Evolutionary conservation across 2,888 invertebrate species (phyloP), one percentile per base, ranked within the genome.

Genomic region (Agonopterix subpropinquella): DNA sequence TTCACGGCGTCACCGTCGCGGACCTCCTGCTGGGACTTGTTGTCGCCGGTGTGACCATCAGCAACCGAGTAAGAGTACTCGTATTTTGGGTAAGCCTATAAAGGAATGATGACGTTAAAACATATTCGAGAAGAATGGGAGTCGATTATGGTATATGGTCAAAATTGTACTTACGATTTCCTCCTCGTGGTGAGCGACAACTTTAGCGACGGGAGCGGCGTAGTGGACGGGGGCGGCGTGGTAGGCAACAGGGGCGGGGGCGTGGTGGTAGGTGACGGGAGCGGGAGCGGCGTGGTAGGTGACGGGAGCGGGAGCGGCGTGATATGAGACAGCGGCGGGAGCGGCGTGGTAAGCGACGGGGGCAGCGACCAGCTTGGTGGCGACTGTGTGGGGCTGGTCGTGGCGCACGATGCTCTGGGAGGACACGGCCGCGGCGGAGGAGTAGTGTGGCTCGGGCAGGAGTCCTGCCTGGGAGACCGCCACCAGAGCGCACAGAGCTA

Each of bases 11-110:
- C 89, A 44, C 89, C 89, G 55, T 88, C 87, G 49, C 80, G 75
- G 53, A 63, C 58, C 62, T 89, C 90, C 57, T 87, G 84, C 66
- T 88, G 88, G 55, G 76, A 73, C 72, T 89, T 89, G 69, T 82
- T 72, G 73, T 89, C 89, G 42, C 88, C 88, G 64, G 89, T 84
- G 67, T 85, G 82, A 10, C 76, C 73, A 63, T 89, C 89, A 54
- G 81, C 73, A 1, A 89, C 89, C 44, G 85, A 84, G 73, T 89
- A 89, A 51, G 77, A 74, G 75, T 75, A 86, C 57, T 80, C 73
- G 62, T 75, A 77, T 55, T 69, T 71, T 49, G 76, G 76, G 64
- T 72, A 56, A 3, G 74, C 62, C 69, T 74, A 51, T n/a, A 51
- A 57, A 11, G 2, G 8, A 42, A 42, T 13, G 11, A 11, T 11